phyloP scores from a whole-genome alignment of 2,888 invertebrate species.

The Nemoura dubitans region DNA sequence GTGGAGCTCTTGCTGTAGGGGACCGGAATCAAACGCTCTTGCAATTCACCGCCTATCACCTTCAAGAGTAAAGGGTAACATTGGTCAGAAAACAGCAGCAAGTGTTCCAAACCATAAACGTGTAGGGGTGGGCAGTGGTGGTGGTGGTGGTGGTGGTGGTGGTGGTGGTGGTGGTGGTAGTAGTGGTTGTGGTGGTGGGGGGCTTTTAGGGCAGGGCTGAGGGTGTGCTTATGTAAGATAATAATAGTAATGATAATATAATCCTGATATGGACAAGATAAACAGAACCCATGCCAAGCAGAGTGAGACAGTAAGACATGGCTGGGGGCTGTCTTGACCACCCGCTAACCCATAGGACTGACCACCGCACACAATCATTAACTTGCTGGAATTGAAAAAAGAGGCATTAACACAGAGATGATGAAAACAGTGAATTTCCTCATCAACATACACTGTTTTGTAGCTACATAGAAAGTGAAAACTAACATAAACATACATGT shows the following conservation, averaged over 20 bases:
- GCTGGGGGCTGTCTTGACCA: constrained; percentile 22
- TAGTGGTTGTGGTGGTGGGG: neutral
- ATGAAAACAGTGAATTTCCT: constrained; percentile 51
- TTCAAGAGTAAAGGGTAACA: constrained; percentile 92
- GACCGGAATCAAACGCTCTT: constrained; percentile 99
- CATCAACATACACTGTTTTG: constrained; percentile 50
- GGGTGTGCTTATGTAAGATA: neutral
- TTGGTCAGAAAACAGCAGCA: constrained; percentile 58
- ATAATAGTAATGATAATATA: constrained; percentile 16
- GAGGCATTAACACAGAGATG: constrained; percentile 52
- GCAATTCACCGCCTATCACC: constrained; percentile 99
- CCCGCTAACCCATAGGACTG: constrained; percentile 51
- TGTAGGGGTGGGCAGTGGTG: constrained; percentile 39
- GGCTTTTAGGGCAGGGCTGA: constrained; percentile 7
- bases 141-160: constrained; percentile 37
- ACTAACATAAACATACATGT: constrained; percentile 41
- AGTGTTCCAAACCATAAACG: constrained; percentile 51
- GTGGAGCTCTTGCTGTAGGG: constrained; percentile 99
- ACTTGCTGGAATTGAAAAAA: constrained; percentile 53
- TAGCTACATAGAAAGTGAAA: constrained; percentile 50
- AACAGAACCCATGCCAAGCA: constrained; percentile 52
- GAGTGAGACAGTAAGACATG: constrained; percentile 49
- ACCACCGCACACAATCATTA: constrained; percentile 49
- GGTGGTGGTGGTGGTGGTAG: constrained; percentile 40
- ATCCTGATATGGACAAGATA: constrained; percentile 48